Base-by-base conservation (phyloP, 1,140 invertebrate species). In the Colletes gigas region DNA sequence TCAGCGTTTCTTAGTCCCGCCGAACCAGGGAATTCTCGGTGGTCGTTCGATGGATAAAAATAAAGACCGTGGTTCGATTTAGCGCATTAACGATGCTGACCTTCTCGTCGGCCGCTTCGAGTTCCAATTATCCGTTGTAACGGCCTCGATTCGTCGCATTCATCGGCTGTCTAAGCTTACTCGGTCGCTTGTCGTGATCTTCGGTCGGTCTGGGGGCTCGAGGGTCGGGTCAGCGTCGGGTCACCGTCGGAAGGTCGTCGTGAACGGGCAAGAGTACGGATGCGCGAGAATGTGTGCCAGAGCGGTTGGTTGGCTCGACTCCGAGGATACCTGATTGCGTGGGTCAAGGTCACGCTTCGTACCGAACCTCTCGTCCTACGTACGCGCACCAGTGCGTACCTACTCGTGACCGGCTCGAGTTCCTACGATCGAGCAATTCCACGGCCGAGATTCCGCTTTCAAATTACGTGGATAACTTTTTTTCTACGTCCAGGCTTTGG, bases 261-360 rank as follows among this genome's bases (percentile, higher is more conserved):
- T 21, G 57, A 72, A 62, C 78, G 12, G 62, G 65, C 78, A 78
- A 70, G 72, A 62, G 81, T 76, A 80, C 71, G 83, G 80, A 78
- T 79, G 55, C 76, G 30, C 78, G 73, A 75, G 86, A 90, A 90
- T 90, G 86, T 90, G 83, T 89, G 89, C 86, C 89, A 90, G 83
- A 30, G 30, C 30, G 30, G 30, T 30, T 78, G 71, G 89, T 88
- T 88, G 83, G 87, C 85, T 88, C 85, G 85, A 65, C 82, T 78
- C 76, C 86, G 79, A 78, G 86, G 78, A 82, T 89, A 72, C 72
- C 82, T 83, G 88, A 88, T 90, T 89, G 84, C 85, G 79, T 89
- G 83, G 88, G 88, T 89, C 88, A 90, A 89, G 89, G 89, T 89
- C 85, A 88, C 30, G 14, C 65, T 65, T 75, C 78, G 62, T 83